Conservation (phyloP, 2,888 invertebrate species). For the Megaustenia siamemsis region DNA sequence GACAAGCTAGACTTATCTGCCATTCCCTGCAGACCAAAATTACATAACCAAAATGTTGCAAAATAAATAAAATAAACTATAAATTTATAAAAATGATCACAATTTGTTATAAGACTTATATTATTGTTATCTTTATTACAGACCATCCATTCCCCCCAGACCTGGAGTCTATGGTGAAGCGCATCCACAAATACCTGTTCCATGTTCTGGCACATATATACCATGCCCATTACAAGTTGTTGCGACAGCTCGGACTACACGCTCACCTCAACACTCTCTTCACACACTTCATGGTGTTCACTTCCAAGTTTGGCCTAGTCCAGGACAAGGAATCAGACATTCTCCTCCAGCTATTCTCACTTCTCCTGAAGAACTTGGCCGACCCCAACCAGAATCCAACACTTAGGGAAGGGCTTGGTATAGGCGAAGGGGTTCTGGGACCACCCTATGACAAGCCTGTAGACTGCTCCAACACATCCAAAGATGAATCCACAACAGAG, state of each 20-base stretch:
- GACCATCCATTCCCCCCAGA: constrained; percentile 95
- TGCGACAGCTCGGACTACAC: constrained; percentile 94
- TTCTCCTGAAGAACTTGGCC: constrained; percentile 71
- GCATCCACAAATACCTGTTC: constrained; percentile 96
- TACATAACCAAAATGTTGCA: no score
- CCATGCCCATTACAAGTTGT: constrained; percentile 97
- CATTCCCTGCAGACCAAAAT: no score
- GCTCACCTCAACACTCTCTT: constrained; percentile 98
- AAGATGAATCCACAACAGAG: neutral
- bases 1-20: no score
- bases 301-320: constrained; percentile 92
- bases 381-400: constrained; percentile 70
- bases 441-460: constrained; percentile 66
- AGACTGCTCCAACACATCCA: neutral
- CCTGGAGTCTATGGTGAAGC: constrained; percentile 92
- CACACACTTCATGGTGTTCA: constrained; percentile 93
- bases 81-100: neutral
- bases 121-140: constrained; percentile 58
- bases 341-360: constrained; percentile 87
- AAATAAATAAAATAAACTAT: no score
- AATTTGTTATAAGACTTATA: neutral
- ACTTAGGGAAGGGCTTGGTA: constrained; percentile 47
- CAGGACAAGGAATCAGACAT: constrained; percentile 98
- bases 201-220: constrained; percentile 99
- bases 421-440: constrained; percentile 34